A percentile compares a stretch with the other conserved stretches of the same genome.
Conservation (phyloP, 2,113 vertebrate species). For the Tauraco erythrolophus region DNA sequence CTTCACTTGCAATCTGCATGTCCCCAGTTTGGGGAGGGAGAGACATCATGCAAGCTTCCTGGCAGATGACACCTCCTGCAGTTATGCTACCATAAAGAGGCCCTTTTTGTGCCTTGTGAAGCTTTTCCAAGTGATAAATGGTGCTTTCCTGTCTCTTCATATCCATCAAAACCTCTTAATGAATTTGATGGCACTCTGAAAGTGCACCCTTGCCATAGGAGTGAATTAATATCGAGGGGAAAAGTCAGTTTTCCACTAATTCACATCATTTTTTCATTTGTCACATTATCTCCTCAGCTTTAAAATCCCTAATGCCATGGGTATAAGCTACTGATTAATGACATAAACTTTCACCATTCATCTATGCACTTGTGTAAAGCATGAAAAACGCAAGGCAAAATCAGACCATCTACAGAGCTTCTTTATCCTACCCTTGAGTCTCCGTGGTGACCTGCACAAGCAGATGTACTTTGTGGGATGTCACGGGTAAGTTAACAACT, state of each 20-base stretch:
- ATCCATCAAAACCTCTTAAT: conserved; percentile 47
- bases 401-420: background rate
- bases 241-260: conserved; percentile 32
- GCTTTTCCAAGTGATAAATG: conserved; percentile 7
- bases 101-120: background rate
- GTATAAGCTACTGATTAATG: conserved; percentile 16
- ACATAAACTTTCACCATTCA: background rate
- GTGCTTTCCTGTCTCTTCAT: conserved; percentile 2
- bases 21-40: background rate
- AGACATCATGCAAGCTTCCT: background rate
- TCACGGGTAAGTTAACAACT: background rate
- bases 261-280: background rate
- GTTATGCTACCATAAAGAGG: background rate
- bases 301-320: background rate
- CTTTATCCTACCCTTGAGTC: background rate
- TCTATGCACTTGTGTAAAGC: background rate
- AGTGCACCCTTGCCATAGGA: conserved; percentile 19
- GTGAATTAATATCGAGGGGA: background rate
- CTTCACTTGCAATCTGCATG: background rate
- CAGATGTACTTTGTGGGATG: background rate
- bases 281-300: conserved; percentile 1
- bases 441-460: background rate
- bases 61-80: conserved; percentile 22
- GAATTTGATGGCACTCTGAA: background rate
- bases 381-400: background rate